Conservation (phyloP, 2,797 vertebrate species). For the Chromis chromis region DNA sequence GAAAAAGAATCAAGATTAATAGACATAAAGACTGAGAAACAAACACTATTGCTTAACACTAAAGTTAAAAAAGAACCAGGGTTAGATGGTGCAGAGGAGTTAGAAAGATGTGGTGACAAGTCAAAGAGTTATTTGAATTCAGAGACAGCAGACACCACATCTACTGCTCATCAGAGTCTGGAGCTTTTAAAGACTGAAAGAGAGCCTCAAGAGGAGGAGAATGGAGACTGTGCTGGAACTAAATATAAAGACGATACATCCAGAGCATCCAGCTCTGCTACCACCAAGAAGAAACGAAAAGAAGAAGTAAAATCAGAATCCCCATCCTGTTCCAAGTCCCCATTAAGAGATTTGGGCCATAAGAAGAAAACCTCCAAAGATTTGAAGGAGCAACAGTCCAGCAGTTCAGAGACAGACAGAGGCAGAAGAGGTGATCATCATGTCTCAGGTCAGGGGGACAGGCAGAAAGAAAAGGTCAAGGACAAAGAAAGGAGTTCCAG, state of each 20-base stretch:
- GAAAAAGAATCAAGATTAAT: constrained; percentile 63
- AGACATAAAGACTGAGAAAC: constrained; percentile 46
- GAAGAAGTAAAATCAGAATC: constrained; percentile 73
- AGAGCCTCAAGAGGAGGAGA: constrained; percentile 22
- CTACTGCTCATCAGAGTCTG: constrained; percentile 24
- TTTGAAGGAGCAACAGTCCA: constrained; percentile 78
- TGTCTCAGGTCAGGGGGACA: constrained; percentile 54
- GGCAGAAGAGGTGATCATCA: constrained; percentile 63
- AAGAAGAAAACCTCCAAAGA: constrained; percentile 71
- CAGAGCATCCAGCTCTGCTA: constrained; percentile 74
- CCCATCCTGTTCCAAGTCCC: constrained; percentile 70
- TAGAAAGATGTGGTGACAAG: background rate
- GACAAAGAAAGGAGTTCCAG: constrained; percentile 61
- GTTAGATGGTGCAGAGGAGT: constrained; percentile 38
- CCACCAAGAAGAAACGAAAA: constrained; percentile 78
- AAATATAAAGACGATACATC: constrained; percentile 59
- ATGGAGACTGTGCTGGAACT: constrained; percentile 7
- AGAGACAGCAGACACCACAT: constrained; percentile 10
- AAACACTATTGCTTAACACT: constrained; percentile 12
- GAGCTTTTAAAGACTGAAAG: constrained; percentile 45
- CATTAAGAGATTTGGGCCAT: constrained; percentile 61
- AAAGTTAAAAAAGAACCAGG: constrained; percentile 71
- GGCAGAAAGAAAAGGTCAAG: constrained; percentile 68
- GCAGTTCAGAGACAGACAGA: constrained; percentile 81
- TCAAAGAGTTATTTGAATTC: constrained; percentile 25